Evolutionary conservation across 1,140 invertebrate genomes (phyloP).

Genomic region (Pseudobourletiella spinata): DNA sequence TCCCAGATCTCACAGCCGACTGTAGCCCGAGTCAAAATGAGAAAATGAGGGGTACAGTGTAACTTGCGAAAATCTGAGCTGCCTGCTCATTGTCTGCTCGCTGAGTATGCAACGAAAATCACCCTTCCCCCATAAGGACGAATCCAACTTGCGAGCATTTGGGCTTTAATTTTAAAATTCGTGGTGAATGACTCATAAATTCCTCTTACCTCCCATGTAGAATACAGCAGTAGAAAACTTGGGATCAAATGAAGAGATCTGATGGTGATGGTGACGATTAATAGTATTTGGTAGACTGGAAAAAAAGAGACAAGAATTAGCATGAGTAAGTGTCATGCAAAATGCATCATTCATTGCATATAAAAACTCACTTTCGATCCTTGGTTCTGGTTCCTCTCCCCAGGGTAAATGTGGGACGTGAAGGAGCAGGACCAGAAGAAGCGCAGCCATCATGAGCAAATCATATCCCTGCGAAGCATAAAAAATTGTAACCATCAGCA

Average conservation of each 20-base stretch:
- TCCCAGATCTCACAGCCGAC: too few species aligned
- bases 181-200: background rate
- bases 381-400: background rate
- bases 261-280: conserved; percentile 28
- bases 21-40: too few species aligned
- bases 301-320: conserved; percentile 6
- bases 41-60: too few species aligned
- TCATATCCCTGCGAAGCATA: conserved; percentile 35
- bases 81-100: too few species aligned
- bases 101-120: too few species aligned
- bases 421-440: conserved; percentile 26
- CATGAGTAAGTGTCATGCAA: background rate
- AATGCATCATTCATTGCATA: background rate
- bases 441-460: conserved; percentile 25
- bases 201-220: conserved; percentile 33
- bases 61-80: too few species aligned
- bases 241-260: conserved; percentile 30
- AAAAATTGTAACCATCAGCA: too few species aligned
- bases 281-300: conserved; percentile 30
- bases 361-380: background rate
- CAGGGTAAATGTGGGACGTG: conserved; percentile 23
- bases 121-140: too few species aligned
- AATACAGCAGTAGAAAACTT: conserved; percentile 33
- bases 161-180: background rate
- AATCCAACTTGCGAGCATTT: too few species aligned